phyloP scores from a whole-genome alignment of 2,113 vertebrate genomes.

The Serinus canaria region DNA sequence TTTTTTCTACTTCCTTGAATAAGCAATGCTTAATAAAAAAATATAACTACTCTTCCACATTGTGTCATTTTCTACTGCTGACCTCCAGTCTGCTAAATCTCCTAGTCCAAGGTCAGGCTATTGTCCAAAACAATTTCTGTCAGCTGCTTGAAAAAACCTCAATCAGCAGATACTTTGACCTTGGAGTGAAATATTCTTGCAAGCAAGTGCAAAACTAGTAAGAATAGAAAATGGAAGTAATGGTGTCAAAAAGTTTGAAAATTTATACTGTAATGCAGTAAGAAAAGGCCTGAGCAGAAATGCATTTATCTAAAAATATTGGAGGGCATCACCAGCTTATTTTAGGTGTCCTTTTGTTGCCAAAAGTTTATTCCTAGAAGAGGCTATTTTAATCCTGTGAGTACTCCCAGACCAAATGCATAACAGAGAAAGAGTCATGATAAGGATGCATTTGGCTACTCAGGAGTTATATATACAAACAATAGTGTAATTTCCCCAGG shows the following conservation, averaged over 20 bases:
- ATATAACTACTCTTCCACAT: neutral
- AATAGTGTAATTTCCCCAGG: neutral
- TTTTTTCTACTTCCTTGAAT: neutral
- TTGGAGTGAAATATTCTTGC: constrained; percentile 2
- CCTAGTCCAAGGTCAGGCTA: neutral
- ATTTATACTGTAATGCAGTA: neutral
- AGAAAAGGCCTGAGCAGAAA: constrained; percentile 7
- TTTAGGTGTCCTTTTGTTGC: constrained; percentile 31
- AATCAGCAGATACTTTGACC: neutral
- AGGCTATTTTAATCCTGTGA: constrained; percentile 50
- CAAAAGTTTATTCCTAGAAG: constrained; percentile 38
- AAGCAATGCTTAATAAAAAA: neutral
- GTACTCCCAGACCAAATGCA: neutral
- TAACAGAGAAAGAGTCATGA: neutral
- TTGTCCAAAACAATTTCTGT: constrained; percentile 8
- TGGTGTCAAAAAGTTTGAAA: neutral
- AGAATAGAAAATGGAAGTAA: neutral
- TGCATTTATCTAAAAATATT: constrained; percentile 42
- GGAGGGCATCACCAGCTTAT: constrained; percentile 26
- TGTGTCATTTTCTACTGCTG: neutral
- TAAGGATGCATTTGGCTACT: neutral
- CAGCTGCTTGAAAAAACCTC: neutral
- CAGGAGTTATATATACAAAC: neutral
- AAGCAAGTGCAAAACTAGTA: neutral
- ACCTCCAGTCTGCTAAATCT: constrained; percentile 11